Conservation (phyloP, 2,113 vertebrate species). For the Opisthocomus hoazin region DNA sequence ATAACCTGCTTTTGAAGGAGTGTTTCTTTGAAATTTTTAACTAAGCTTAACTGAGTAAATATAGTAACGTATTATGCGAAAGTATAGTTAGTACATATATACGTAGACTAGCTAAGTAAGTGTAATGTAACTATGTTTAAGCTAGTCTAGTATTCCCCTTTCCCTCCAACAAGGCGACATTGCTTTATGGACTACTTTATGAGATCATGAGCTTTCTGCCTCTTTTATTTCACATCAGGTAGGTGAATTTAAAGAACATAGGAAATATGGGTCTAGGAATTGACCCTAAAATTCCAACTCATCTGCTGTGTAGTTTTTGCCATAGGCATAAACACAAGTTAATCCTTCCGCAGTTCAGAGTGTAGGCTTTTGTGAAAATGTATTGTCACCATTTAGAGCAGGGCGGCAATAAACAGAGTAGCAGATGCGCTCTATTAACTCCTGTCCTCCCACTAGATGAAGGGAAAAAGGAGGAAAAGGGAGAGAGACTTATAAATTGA, state of each 20-base stretch:
- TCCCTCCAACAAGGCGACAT: fast-evolving
- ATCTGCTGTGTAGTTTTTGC: background rate
- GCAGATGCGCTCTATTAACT: no score
- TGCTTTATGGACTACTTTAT: background rate
- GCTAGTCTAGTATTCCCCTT: background rate
- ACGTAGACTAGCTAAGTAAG: background rate
- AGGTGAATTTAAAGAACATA: background rate
- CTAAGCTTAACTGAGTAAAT: background rate
- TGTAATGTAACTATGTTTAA: background rate
- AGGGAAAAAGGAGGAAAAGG: no score
- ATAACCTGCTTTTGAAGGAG: background rate
- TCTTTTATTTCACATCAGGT: background rate
- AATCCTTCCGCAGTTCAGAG: background rate
- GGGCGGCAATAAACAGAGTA: no score
- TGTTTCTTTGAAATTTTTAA: background rate
- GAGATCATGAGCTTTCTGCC: background rate
- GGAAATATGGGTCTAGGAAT: background rate
- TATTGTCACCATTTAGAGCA: no score
- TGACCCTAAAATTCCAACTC: background rate
- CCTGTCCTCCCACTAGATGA: no score
- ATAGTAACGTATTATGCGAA: background rate
- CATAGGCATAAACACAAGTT: fast-evolving
- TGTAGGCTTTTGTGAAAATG: background rate
- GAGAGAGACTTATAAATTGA: no score
- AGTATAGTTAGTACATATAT: background rate